Evolutionary conservation across 2,888 invertebrate species (phyloP).

Genomic region (Sussaba pulchella): DNA sequence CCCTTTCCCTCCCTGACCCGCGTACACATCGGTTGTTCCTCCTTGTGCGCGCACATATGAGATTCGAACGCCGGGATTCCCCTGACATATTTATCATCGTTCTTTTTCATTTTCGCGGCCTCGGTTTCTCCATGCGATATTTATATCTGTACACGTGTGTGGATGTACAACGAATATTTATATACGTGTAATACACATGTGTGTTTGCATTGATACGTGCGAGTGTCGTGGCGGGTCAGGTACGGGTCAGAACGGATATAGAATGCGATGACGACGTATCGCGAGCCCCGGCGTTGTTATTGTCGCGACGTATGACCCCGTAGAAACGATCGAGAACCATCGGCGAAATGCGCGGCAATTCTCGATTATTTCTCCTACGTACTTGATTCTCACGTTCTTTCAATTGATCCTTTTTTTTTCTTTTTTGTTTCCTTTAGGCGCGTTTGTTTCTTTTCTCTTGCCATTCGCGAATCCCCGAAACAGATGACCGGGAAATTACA

Average conservation of each 20-base stretch:
- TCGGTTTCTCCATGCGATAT: background rate
- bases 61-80: constrained; percentile 1
- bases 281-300: constrained; percentile 22
- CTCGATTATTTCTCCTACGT: constrained; percentile 2
- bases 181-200: too few species aligned
- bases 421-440: too few species aligned
- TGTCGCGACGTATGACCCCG: background rate
- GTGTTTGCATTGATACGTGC: too few species aligned
- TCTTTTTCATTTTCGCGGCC: background rate
- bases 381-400: constrained; percentile 21
- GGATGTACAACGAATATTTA: too few species aligned
- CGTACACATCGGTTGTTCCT: too few species aligned
- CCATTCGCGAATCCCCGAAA: background rate
- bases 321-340: constrained; percentile 17
- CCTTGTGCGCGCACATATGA: background rate
- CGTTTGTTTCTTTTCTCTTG: background rate
- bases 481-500: too few species aligned
- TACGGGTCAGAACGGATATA: constrained; percentile 48
- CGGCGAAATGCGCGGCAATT: background rate
- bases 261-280: constrained; percentile 46
- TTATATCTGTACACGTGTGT: too few species aligned
- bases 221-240: constrained; percentile 38
- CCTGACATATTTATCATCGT: constrained; percentile 7
- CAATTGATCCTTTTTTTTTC: constrained; percentile 10
- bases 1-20: background rate